Base-by-base conservation (phyloP, 2,113 vertebrate species). In the Poeciliopsis occidentalis region DNA sequence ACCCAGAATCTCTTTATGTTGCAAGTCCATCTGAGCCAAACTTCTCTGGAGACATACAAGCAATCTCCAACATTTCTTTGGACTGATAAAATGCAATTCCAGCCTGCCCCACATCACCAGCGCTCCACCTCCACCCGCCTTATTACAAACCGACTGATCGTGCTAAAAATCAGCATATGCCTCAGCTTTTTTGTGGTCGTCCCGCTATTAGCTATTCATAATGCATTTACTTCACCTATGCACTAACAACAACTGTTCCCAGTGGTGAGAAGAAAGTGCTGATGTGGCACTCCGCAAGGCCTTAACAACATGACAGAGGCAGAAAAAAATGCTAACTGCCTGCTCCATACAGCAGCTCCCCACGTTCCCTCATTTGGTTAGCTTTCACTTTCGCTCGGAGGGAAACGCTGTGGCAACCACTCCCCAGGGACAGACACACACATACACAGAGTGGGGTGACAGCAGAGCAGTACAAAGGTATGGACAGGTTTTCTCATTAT, bases 181-280 rank as follows among this genome's bases (percentile, higher is more conserved):
- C 34, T 60, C 69, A 1, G 7, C 7, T 10, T 73, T 70, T 37
- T 80, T 34, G 64, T 65, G 60, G 82, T 11, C 1, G 31, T 81
- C 88, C 88, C 86, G 87, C 85, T 76, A 88, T 90, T 90, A 87
- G 90, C 84, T 75, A 85, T 91, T 92, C 88, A 92, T 91, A 88
- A 88, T 88, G 89, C 78, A 90, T 89, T 89, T 83, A 88, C 86
- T 90, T 90, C 84, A 90, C 84, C 89, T 82, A 79, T 2, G 64
- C 37, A 3, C 82, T 82, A 86, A 90, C 85, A 86, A 91, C 84
- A 89, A 90, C 86, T 73, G 82, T 85, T 89, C 92, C 87, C 88
- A n/a, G 67, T 19, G 80, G 91, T 72, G 71, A 60, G 54, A 22
- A 69, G 64, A 81, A 89, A 86, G 76, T 82, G 89, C 92, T 90